Percentiles rank a stretch among this genome's conserved stretches.
These are phyloP conservation scores for Chrysina gloriosa DNA, from an alignment of 2,888 invertebrate genomes.

Conservation along the genomic window DNA sequence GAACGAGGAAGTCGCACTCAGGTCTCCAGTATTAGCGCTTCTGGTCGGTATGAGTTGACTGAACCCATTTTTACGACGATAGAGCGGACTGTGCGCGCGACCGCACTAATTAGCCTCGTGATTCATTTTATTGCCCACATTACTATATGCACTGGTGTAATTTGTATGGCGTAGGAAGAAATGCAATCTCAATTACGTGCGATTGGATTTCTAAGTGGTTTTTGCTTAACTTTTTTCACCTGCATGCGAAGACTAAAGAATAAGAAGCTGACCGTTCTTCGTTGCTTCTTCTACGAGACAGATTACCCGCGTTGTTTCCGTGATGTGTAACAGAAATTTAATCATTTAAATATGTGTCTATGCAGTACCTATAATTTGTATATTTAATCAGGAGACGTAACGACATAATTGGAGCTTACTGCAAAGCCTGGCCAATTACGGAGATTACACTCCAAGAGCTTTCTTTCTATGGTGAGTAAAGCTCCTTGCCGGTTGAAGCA, in stretches of 20 bases:
- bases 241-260: background rate
- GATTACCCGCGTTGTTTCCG: constrained; percentile 5
- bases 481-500: too few species aligned
- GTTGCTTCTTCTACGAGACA: constrained; percentile 4
- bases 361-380: background rate
- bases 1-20: constrained; percentile 28
- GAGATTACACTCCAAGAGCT: too few species aligned
- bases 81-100: background rate
- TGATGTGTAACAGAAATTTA: background rate
- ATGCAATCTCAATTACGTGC: constrained; percentile 31
- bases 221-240: background rate
- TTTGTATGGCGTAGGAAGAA: constrained; percentile 32
- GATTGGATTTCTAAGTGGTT: constrained; percentile 22
- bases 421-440: too few species aligned
- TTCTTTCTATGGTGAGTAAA: too few species aligned
- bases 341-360: constrained; percentile 4
- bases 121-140: constrained; percentile 36
- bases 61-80: constrained; percentile 38
- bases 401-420: background rate
- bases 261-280: background rate
- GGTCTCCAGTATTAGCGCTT: constrained; percentile 18
- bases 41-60: constrained; percentile 29
- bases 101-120: constrained; percentile 35
- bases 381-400: background rate
- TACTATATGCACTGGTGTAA: constrained; percentile 32